Evolutionary conservation across 2,888 invertebrate species (phyloP), one percentile per base, ranked within the genome.

Genomic region (Harmothoe impar): DNA sequence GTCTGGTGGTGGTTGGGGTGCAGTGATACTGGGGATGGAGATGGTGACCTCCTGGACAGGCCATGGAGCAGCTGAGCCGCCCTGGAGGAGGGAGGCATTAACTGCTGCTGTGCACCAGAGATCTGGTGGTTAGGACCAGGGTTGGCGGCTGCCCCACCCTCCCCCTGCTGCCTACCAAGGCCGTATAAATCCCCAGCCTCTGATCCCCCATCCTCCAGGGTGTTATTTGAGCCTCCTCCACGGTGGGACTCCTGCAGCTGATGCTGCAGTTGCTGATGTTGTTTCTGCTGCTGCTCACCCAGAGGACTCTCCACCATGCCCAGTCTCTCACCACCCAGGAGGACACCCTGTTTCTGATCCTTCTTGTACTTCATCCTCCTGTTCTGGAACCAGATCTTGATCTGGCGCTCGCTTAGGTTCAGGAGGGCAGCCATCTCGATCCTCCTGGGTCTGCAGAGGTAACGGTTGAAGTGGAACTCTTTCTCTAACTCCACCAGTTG

Each of bases 301-400:
- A 86, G n/a, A 54, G 86, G 52, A 29, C 86, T 86, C 0, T 86
- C 86, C 31, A 5, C 54, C 17, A 54, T 23, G 0, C 54, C 56
- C 29, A 52, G 0, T 25, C 25, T 29, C 54, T 52, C 54, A 23
- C 86, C 86, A 29, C 25, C 54, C 86, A 52, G 10, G 17, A 54
- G 52, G 52, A 17, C 78, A 3, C 72, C 72, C 23, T 56, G 52
- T 89, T 95, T 93, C 90, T 94, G 94, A 78, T 95, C 95, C 92
- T 95, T 95, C 92, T 95, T 95, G 92, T 94, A 95, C 93, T 95
- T 95, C 95, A 95, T 95, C 54, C 95, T 92, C 15, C 95, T 93
- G 91, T 95, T 95, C 99, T 99, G 99, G 96, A 99, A 99, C 99
- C 99, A 99, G 93, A 99, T 99, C 96, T 99, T 99, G 68, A 98